phyloP scores from a whole-genome alignment of 2,888 invertebrate species.

The Ormia ochracea region DNA sequence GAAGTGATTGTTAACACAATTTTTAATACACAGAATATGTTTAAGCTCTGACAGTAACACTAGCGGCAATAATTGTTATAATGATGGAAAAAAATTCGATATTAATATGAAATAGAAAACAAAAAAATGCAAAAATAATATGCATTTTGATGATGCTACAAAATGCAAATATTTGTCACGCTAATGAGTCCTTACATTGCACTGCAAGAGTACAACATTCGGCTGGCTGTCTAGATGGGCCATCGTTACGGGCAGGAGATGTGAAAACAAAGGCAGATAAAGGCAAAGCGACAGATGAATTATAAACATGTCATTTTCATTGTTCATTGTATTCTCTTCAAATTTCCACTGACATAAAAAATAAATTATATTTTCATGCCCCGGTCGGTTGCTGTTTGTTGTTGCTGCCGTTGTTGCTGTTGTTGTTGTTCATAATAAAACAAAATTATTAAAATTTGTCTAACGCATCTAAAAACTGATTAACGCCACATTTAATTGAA shows the following conservation, averaged over 20 bases:
- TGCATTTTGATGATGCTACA: constrained; percentile 46
- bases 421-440: constrained; percentile 20
- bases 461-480: constrained; percentile 12
- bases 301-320: constrained; percentile 49
- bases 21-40: constrained; percentile 38
- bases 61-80: constrained; percentile 43
- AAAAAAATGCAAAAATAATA: not conserved
- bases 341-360: constrained; percentile 39
- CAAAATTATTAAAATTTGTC: constrained; percentile 43
- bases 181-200: constrained; percentile 54
- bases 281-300: constrained; percentile 36
- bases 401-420: too few relatives aligned
- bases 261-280: not conserved
- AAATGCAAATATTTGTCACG: constrained; percentile 60
- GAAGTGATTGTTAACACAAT: constrained; percentile 51
- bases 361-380: constrained; percentile 30
- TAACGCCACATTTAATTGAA: constrained; percentile 48
- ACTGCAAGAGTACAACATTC: not conserved
- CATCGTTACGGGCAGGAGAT: constrained; percentile 1
- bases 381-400: not conserved
- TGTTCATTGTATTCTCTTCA: constrained; percentile 25
- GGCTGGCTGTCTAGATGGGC: not conserved
- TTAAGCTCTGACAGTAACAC: constrained; percentile 39
- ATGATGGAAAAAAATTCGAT: constrained; percentile 52
- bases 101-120: constrained; percentile 47